These are phyloP conservation scores for Mesitornis unicolor DNA, from an alignment of 2,113 vertebrate species.

Conservation along the genomic window DNA sequence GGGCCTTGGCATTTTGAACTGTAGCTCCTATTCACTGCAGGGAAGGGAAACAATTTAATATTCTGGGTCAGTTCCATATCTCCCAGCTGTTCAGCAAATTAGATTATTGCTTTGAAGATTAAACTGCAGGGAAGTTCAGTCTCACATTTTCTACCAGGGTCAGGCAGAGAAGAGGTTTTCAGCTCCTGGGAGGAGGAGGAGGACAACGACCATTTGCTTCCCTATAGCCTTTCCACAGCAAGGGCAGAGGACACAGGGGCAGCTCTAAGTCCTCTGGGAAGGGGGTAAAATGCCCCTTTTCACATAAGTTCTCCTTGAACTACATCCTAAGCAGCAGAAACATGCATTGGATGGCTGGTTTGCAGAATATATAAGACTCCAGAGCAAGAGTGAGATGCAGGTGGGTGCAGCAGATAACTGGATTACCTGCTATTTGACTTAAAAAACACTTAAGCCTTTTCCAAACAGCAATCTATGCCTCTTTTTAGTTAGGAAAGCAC, in stretches of 20 bases:
- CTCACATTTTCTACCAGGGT: background rate
- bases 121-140: background rate
- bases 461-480: background rate
- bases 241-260: too few relatives aligned
- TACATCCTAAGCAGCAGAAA: background rate
- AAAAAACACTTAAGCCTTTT: background rate
- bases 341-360: background rate
- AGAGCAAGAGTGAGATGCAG: background rate
- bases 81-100: background rate
- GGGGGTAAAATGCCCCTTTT: background rate
- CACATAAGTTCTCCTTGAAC: background rate
- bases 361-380: background rate
- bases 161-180: background rate
- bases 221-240: background rate
- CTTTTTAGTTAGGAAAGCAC: rapidly evolving
- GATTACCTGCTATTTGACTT: background rate
- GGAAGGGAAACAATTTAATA: background rate
- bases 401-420: background rate
- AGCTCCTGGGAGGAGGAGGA: background rate
- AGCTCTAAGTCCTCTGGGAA: rapidly evolving
- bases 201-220: background rate
- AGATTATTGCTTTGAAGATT: background rate
- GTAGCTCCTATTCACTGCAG: background rate
- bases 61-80: background rate
- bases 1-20: background rate